phyloP scores from a whole-genome alignment of 2,888 invertebrate genomes.

The Drosophila atroscutellata region DNA sequence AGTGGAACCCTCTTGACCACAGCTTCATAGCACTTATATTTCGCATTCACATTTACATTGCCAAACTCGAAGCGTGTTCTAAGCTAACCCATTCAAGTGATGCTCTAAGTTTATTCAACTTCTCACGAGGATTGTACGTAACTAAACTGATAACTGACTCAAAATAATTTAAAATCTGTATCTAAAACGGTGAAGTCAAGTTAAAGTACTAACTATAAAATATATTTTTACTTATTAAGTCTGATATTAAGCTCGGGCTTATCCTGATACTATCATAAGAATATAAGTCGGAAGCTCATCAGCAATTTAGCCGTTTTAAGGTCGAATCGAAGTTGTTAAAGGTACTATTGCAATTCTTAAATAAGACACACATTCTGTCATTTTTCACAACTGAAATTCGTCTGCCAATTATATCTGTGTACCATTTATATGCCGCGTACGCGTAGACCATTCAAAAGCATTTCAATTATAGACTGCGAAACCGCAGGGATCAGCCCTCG shows the following conservation, averaged over 20 bases:
- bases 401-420: conserved; percentile 9
- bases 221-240: background rate
- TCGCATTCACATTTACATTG: background rate
- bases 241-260: background rate
- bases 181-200: background rate
- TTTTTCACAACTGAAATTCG: conserved; percentile 2
- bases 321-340: background rate
- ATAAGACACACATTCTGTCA: background rate
- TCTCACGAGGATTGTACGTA: background rate
- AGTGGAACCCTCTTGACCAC: background rate
- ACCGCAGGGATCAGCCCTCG: conserved; percentile 49
- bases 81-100: background rate
- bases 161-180: background rate
- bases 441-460: conserved; percentile 33
- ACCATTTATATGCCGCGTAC: background rate
- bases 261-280: background rate
- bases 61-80: background rate
- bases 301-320: background rate
- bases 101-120: background rate
- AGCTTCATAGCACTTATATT: background rate
- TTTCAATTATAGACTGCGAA: conserved; percentile 50
- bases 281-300: background rate
- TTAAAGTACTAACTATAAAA: background rate
- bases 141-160: background rate
- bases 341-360: background rate